Evolutionary conservation across 2,888 invertebrate genomes (phyloP).

Genomic region (Hydrotaea cyrtoneurina): DNA sequence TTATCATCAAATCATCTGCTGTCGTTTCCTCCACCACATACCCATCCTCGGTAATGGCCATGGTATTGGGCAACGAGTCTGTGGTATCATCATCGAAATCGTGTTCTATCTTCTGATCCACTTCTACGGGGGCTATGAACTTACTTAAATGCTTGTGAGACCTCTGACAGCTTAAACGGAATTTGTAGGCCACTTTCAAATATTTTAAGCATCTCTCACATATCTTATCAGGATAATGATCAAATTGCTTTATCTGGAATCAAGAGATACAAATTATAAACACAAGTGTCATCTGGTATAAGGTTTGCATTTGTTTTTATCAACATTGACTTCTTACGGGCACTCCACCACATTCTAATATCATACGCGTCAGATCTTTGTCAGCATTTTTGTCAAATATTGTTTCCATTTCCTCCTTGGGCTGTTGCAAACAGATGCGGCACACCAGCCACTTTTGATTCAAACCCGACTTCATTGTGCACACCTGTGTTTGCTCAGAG

Average conservation of each 20-base stretch:
- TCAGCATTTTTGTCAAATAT: slow-evolving; percentile 75
- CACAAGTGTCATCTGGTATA: too few relatives aligned
- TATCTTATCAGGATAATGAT: slow-evolving; percentile 78
- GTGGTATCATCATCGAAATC: slow-evolving; percentile 45
- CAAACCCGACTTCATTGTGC: slow-evolving; percentile 73
- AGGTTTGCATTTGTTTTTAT: not conserved
- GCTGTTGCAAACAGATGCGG: slow-evolving; percentile 76
- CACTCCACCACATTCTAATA: slow-evolving; percentile 77
- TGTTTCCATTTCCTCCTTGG: slow-evolving; percentile 74
- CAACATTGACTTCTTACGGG: slow-evolving; percentile 75
- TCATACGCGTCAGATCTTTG: slow-evolving; percentile 77
- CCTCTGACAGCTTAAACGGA: slow-evolving; percentile 75
- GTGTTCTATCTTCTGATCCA: slow-evolving; percentile 67
- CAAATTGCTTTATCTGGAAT: slow-evolving; percentile 75
- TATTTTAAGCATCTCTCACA: slow-evolving; percentile 74
- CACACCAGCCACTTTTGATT: slow-evolving; percentile 77
- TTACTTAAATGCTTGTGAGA: slow-evolving; percentile 77
- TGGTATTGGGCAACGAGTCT: slow-evolving; percentile 22
- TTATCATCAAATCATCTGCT: slow-evolving; percentile 67
- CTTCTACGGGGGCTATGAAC: slow-evolving; percentile 77
- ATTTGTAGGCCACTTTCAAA: slow-evolving; percentile 74
- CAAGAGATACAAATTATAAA: not conserved
- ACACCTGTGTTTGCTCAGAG: not conserved
- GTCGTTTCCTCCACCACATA: slow-evolving; percentile 59
- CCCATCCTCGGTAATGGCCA: slow-evolving; percentile 43